A percentile compares a stretch with the other conserved stretches of the same genome.
These are phyloP conservation scores for Luffia ferchaultella DNA, from an alignment of 2,888 invertebrate genomes.

Conservation along the genomic window DNA sequence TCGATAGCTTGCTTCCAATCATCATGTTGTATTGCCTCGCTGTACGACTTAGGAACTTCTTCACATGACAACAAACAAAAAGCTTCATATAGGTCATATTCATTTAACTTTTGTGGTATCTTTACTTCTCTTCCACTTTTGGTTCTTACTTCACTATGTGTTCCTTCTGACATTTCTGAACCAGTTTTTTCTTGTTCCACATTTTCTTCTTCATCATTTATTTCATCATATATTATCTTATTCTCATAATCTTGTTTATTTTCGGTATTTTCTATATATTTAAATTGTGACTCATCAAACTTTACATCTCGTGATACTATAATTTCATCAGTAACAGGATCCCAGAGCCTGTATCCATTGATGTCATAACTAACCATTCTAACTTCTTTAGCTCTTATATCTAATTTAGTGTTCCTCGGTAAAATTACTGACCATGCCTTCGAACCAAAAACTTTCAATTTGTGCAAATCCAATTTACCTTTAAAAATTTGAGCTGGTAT, in stretches of 20 bases:
- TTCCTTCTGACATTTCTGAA: too few relatives aligned
- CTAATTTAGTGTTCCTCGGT: slow-evolving; percentile 2
- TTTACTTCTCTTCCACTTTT: too few relatives aligned
- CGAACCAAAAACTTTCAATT: slow-evolving; percentile 4
- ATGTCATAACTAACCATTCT: slow-evolving; percentile 2
- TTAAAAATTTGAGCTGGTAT: slow-evolving; percentile 4
- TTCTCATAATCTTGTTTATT: slow-evolving; percentile 4
- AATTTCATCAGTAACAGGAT: slow-evolving; percentile 4
- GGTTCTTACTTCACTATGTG: too few relatives aligned
- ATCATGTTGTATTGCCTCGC: too few relatives aligned
- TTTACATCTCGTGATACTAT: slow-evolving; percentile 8
- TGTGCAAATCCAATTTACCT: slow-evolving; percentile 2
- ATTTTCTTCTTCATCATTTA: slow-evolving; percentile 2
- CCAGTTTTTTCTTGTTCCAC: slow-evolving; percentile 1
- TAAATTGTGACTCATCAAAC: slow-evolving; percentile 6
- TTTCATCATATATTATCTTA: slow-evolving; percentile 2
- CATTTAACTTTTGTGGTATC: too few relatives aligned
- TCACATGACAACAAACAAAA: too few relatives aligned
- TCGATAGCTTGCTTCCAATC: too few relatives aligned
- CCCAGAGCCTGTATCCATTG: slow-evolving; percentile 8
- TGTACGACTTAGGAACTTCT: too few relatives aligned
- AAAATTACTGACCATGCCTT: slow-evolving; percentile 3
- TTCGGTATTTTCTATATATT: background rate
- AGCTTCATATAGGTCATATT: too few relatives aligned
- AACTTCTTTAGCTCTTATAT: slow-evolving; percentile 2